Evolutionary conservation across 2,888 invertebrate genomes (phyloP).

Genomic region (Apodemia zela): DNA sequence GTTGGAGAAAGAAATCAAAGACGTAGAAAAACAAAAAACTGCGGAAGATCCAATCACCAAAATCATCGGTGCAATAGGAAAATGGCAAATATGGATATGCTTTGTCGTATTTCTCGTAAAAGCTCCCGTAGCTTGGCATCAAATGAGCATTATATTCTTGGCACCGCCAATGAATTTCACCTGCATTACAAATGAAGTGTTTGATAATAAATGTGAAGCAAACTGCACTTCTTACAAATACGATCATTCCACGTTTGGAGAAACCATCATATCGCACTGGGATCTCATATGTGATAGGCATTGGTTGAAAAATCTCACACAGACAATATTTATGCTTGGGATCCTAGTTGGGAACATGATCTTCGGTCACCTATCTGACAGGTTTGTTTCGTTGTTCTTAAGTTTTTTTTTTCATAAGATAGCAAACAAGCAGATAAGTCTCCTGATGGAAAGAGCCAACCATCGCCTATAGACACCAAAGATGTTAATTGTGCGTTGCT

Average conservation of each 20-base stretch:
- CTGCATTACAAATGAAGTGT: slow-evolving; percentile 61
- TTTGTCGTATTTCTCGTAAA: slow-evolving; percentile 85
- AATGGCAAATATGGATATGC: slow-evolving; percentile 88
- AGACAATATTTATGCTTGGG: slow-evolving; percentile 89
- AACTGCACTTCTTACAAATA: slow-evolving; percentile 81
- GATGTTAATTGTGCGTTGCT: no score
- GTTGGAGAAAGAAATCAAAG: slow-evolving; percentile 59
- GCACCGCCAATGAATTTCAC: slow-evolving; percentile 83
- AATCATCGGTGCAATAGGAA: slow-evolving; percentile 85
- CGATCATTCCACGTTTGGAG: slow-evolving; percentile 83
- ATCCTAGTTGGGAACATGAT: slow-evolving; percentile 87
- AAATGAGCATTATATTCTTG: slow-evolving; percentile 88
- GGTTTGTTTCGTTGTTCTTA: slow-evolving; percentile 64
- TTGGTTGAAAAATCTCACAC: slow-evolving; percentile 86
- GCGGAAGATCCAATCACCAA: slow-evolving; percentile 83
- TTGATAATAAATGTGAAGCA: slow-evolving; percentile 69
- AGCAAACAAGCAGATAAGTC: no score
- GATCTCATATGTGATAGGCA: slow-evolving; percentile 84
- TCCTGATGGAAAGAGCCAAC: no score
- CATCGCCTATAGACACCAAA: no score
- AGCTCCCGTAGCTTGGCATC: slow-evolving; percentile 91
- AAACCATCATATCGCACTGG: slow-evolving; percentile 89
- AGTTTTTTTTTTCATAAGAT: not conserved
- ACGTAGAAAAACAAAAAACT: slow-evolving; percentile 47
- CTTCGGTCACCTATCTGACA: slow-evolving; percentile 89